These are phyloP conservation scores for Drosophila ochracea DNA, from an alignment of 2,888 invertebrate genomes.

Conservation along the genomic window DNA sequence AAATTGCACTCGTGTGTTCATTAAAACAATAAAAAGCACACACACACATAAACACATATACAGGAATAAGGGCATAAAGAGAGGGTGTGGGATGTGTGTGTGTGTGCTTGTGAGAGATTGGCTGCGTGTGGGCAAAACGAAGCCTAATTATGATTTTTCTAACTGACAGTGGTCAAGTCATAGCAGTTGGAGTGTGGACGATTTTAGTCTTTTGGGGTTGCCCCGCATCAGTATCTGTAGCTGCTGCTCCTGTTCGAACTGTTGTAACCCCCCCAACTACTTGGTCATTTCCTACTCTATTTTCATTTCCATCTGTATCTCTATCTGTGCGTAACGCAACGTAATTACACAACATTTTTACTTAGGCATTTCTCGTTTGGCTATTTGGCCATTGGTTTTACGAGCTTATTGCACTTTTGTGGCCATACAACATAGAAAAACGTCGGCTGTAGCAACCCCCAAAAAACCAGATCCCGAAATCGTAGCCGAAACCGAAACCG, in stretches of 20 bases:
- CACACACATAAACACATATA: slow-evolving; percentile 28
- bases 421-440: slow-evolving; percentile 58
- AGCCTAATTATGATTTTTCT: slow-evolving; percentile 77
- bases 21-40: slow-evolving; percentile 77
- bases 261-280: slow-evolving; percentile 9
- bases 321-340: slow-evolving; percentile 77
- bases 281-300: slow-evolving; percentile 25
- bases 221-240: not conserved
- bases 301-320: slow-evolving; percentile 54
- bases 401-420: slow-evolving; percentile 80
- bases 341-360: slow-evolving; percentile 79
- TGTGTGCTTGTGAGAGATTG: not conserved
- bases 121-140: slow-evolving; percentile 32
- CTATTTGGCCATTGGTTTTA: slow-evolving; percentile 79
- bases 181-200: slow-evolving; percentile 19
- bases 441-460: slow-evolving; percentile 49
- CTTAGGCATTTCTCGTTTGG: slow-evolving; percentile 70
- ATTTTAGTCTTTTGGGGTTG: slow-evolving; percentile 38
- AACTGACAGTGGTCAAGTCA: slow-evolving; percentile 67
- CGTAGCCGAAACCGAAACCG: slow-evolving; percentile 21
- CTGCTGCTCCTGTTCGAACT: slow-evolving; percentile 2
- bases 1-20: slow-evolving; percentile 74
- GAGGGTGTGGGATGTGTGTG: not conserved
- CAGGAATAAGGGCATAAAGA: not conserved
- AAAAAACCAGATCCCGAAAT: slow-evolving; percentile 36